Conservation (phyloP, 2,113 vertebrate genomes). For the Conger conger region DNA sequence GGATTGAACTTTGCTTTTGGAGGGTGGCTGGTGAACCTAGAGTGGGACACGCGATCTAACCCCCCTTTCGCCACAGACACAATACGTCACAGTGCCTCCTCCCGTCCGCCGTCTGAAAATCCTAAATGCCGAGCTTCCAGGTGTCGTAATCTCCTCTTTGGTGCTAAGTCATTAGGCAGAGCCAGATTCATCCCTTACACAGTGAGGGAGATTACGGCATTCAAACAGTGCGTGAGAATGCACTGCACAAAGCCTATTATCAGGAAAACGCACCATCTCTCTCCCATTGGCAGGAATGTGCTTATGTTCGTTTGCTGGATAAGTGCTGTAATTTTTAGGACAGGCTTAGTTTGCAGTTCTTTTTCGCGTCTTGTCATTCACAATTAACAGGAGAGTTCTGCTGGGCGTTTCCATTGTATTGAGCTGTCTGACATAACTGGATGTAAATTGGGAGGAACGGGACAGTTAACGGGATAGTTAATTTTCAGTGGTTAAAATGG, state of each 20-base stretch:
- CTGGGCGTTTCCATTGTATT: neutral
- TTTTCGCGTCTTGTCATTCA: neutral
- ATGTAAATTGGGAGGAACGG: neutral
- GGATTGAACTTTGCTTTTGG: neutral
- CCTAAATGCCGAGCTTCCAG: neutral
- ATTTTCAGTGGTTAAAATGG: conserved; percentile 20
- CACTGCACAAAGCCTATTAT: neutral
- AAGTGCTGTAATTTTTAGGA: neutral
- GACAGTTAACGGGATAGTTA: neutral
- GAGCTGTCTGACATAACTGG: neutral
- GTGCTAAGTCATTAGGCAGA: neutral
- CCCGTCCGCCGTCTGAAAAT: neutral
- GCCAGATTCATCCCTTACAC: neutral
- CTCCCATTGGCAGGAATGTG: neutral
- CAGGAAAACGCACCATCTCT: neutral
- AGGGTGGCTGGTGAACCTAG: neutral
- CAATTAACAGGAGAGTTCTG: neutral
- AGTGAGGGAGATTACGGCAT: neutral
- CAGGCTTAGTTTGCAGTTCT: neutral
- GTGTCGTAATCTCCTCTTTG: neutral
- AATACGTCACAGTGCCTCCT: neutral
- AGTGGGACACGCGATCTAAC: neutral
- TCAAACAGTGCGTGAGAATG: neutral
- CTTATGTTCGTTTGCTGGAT: neutral
- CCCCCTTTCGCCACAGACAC: neutral